Conservation (phyloP, 2,113 vertebrate genomes). For the Chinchilla lanigera region DNA sequence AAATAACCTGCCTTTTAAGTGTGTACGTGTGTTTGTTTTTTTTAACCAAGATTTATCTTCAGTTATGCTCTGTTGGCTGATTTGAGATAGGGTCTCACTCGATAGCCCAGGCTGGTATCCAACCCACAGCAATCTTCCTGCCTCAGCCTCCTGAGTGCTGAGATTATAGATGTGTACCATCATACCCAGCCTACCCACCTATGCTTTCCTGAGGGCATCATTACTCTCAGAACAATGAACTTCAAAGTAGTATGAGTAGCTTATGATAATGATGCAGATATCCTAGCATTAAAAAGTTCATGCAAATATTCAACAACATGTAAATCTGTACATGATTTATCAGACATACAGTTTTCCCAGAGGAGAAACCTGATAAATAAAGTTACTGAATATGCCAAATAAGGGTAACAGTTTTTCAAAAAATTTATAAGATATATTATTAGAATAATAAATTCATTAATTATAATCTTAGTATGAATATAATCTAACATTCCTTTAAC, state of each 20-base stretch:
- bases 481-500: background rate
- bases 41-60: background rate
- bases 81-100: background rate
- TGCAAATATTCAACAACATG: background rate
- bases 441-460: background rate
- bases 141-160: background rate
- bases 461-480: background rate
- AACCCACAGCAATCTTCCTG: background rate
- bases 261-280: background rate
- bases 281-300: background rate
- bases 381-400: background rate
- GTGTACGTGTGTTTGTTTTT: too few relatives aligned
- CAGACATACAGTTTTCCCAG: background rate
- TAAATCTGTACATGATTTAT: background rate
- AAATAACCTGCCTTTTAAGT: background rate
- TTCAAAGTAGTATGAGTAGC: background rate
- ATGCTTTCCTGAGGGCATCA: background rate
- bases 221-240: background rate
- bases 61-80: background rate
- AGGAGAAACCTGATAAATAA: background rate
- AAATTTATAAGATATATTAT: background rate
- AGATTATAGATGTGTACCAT: background rate
- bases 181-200: background rate
- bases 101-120: background rate
- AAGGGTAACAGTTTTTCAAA: background rate